These are phyloP conservation scores for Mycalesis mineus DNA, from an alignment of 2,888 invertebrate genomes.

Conservation along the genomic window DNA sequence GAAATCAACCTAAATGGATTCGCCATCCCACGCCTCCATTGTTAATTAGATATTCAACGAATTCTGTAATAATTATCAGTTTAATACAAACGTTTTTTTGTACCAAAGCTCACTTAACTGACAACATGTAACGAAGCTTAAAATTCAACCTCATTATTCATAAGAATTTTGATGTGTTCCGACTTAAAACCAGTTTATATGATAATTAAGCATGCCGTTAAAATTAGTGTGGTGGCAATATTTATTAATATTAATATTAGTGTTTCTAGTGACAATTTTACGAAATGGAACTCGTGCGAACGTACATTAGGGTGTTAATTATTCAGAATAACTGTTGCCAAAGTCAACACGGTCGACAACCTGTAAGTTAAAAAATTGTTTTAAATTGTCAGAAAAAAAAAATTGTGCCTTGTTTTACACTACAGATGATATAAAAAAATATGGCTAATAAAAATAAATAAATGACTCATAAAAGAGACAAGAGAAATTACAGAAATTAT, in stretches of 20 bases:
- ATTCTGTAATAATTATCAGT: slow-evolving; percentile 43
- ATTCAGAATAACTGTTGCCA: not conserved
- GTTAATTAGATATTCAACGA: slow-evolving; percentile 42
- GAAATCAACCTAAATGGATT: slow-evolving; percentile 13
- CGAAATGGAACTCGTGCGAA: not conserved
- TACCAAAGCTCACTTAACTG: slow-evolving; percentile 50
- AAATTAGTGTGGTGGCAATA: slow-evolving; percentile 51
- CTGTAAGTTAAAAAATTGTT: no score
- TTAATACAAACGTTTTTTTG: slow-evolving; percentile 41
- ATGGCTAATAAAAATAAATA: no score
- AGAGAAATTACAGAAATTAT: no score
- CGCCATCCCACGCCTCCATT: slow-evolving; percentile 32
- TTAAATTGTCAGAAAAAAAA: no score
- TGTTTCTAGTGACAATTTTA: slow-evolving; percentile 18
- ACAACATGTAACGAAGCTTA: slow-evolving; percentile 67
- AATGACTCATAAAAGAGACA: no score
- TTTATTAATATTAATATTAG: slow-evolving; percentile 44
- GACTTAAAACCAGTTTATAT: slow-evolving; percentile 58
- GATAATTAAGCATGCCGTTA: slow-evolving; percentile 52
- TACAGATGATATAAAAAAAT: no score
- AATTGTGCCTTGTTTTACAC: no score
- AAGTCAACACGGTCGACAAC: no score
- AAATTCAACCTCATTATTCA: slow-evolving; percentile 68
- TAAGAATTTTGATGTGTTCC: slow-evolving; percentile 60
- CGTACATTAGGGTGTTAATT: not conserved